Percentiles rank a stretch among this genome's conserved stretches.
Conservation (phyloP, 2,113 vertebrate species). For the Sinocyclocheilus anshuiensis region DNA sequence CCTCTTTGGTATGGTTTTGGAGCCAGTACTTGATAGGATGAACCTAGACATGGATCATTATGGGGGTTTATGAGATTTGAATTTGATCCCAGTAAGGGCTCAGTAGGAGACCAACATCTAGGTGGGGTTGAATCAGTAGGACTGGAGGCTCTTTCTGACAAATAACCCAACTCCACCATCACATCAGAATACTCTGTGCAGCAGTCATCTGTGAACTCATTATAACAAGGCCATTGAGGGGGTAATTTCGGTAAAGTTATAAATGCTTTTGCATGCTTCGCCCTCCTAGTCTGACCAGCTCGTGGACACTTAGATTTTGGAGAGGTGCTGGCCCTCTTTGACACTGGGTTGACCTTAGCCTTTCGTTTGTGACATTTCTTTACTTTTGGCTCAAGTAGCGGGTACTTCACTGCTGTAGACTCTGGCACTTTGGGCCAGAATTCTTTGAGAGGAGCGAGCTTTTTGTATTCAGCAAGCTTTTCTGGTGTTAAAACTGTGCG, state of each 20-base stretch:
- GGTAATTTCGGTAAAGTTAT: constrained; percentile 75
- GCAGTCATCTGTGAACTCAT: constrained; percentile 86
- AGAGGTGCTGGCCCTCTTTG: constrained; percentile 81
- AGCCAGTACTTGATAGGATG: constrained; percentile 66
- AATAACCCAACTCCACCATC: constrained; percentile 95
- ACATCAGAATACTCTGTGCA: constrained; percentile 87
- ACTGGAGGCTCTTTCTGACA: constrained; percentile 91
- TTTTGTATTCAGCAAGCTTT: constrained; percentile 85
- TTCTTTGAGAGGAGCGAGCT: constrained; percentile 92
- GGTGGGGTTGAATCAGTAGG: constrained; percentile 89
- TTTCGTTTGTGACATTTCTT: constrained; percentile 91
- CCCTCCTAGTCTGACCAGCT: constrained; percentile 56
- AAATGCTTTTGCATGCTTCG: constrained; percentile 77
- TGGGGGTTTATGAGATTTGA: constrained; percentile 80
- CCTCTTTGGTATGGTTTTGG: constrained; percentile 67
- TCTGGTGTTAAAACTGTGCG: constrained; percentile 87
- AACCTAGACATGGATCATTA: constrained; percentile 75
- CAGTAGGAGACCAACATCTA: constrained; percentile 97
- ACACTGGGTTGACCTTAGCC: constrained; percentile 81
- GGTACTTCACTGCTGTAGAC: constrained; percentile 89
- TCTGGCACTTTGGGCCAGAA: constrained; percentile 97
- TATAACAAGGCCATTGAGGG: constrained; percentile 85
- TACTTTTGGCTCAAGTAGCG: constrained; percentile 83
- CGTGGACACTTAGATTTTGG: constrained; percentile 75
- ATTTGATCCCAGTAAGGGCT: constrained; percentile 82